These are phyloP conservation scores for Burhinus oedicnemus DNA, from an alignment of 2,113 vertebrate genomes.

Conservation along the genomic window DNA sequence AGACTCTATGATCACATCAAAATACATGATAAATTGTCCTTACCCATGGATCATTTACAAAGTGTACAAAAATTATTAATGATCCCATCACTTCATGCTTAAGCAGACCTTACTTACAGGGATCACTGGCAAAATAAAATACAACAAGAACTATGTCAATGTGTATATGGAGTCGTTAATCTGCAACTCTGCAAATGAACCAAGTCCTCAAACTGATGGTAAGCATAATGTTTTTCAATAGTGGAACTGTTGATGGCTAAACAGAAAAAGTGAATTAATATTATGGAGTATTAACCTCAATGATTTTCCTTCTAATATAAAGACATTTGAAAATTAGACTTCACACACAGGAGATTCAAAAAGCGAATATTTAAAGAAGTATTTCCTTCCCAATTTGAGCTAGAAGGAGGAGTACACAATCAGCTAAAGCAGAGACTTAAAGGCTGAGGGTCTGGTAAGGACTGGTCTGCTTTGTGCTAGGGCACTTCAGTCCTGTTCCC, in stretches of 20 bases:
- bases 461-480: neutral
- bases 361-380: neutral
- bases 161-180: neutral
- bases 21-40: neutral
- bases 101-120: neutral
- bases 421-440: neutral
- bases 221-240: neutral
- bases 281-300: neutral
- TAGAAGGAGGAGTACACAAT: neutral
- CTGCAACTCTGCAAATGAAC: neutral
- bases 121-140: constrained; percentile 32
- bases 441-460: neutral
- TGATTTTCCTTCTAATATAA: neutral
- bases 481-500: neutral
- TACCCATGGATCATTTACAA: neutral
- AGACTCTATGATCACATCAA: neutral
- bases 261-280: neutral
- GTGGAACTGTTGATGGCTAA: neutral
- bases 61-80: neutral
- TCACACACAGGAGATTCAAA: neutral
- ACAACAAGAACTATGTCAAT: neutral
- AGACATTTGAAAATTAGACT: neutral
- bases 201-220: neutral
- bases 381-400: neutral
- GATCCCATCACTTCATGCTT: neutral